Percentiles rank a stretch among this genome's conserved stretches.
These are phyloP conservation scores for Thinocorus orbignyianus DNA, from an alignment of 2,113 vertebrate species.

Conservation along the genomic window DNA sequence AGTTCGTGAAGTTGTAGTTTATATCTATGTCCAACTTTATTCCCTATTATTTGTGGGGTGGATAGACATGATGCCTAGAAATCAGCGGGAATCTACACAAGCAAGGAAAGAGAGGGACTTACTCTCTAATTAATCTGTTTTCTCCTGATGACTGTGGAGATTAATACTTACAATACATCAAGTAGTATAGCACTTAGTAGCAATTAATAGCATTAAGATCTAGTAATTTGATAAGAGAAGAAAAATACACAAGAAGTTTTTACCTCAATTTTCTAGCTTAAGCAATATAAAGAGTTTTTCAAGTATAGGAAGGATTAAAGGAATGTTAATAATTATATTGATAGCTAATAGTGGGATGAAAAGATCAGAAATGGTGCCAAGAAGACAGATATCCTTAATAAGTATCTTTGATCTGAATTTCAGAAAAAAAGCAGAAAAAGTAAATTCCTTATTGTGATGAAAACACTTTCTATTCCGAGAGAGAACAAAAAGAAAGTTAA, in stretches of 20 bases:
- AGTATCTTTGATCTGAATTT: neutral
- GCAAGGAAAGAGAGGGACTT: neutral
- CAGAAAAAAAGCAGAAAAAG: neutral
- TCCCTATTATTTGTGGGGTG: neutral
- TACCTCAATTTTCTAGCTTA: neutral
- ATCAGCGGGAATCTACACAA: neutral
- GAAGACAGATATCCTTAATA: neutral
- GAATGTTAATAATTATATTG: neutral
- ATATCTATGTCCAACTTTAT: neutral
- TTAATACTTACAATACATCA: neutral
- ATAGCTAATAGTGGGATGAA: neutral
- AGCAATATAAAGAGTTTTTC: neutral
- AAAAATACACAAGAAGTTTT: neutral
- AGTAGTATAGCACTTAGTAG: neutral
- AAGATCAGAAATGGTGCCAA: neutral
- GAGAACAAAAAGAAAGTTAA: neutral
- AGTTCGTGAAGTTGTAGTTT: neutral
- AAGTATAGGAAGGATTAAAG: neutral
- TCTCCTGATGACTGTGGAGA: neutral
- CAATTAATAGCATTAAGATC: neutral
- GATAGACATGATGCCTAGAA: neutral
- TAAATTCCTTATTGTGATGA: neutral
- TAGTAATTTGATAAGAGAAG: neutral
- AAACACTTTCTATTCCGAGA: neutral
- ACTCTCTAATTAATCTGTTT: neutral